These are phyloP conservation scores for Andricus quercusramuli DNA, from an alignment of 2,888 invertebrate species.

Conservation along the genomic window DNA sequence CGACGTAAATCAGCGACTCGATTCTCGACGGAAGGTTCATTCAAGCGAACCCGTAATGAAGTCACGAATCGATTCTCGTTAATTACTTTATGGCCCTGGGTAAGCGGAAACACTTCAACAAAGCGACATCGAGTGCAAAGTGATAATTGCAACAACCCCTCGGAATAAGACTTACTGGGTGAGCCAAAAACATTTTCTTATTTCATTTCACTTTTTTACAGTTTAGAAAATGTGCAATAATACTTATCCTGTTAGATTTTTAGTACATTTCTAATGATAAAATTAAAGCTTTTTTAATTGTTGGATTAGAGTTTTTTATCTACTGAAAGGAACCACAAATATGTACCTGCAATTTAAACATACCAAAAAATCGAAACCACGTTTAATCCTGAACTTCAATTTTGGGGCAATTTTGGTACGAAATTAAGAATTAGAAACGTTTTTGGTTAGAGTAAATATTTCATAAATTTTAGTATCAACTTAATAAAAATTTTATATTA, in stretches of 20 bases:
- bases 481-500: constrained; percentile 35
- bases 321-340: no score
- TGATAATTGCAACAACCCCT: constrained; percentile 21
- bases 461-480: no score
- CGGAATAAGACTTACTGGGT: background rate
- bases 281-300: background rate
- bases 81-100: constrained; percentile 40
- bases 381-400: no score
- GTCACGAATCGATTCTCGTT: constrained; percentile 43
- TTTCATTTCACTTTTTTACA: background rate
- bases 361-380: no score
- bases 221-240: background rate
- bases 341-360: no score
- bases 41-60: constrained; percentile 34
- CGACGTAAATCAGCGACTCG: background rate
- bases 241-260: background rate
- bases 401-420: no score
- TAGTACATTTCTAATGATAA: no score
- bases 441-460: no score
- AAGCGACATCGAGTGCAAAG: background rate
- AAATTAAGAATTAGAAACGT: no score
- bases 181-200: background rate
- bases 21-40: constrained; percentile 3
- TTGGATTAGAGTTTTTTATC: background rate
- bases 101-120: constrained; percentile 38